Base-by-base conservation (phyloP, 2,888 invertebrate genomes). In the Archips xylosteana region DNA sequence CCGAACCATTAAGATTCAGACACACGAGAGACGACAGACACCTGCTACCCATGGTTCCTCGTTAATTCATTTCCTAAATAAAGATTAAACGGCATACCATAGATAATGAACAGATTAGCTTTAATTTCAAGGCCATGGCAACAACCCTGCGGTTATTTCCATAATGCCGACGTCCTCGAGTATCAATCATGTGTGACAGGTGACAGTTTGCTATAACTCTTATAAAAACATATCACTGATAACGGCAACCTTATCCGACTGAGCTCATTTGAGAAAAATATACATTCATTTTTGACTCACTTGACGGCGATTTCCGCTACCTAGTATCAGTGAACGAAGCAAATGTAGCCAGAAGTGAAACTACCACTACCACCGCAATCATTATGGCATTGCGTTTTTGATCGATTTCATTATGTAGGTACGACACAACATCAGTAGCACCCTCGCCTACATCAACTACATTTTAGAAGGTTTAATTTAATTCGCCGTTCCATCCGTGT, bases 151-250 rank as follows among this genome's bases (percentile, higher is more conserved):
- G 87, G 88, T 84, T 82, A 83, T 86, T 90, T 91, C 90, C 90
- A 89, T 80, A 81, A 68, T 74, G 71, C 75, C 71, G 32, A 70
- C 83, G 83, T 79, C 89, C 88, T 88, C 85, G 81, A 78, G 78
- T 85, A 93, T 93, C 92, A 91, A 92, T 93, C 93, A 91, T 77
- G 59, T 75, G 71, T 77, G 91, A 88, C 90, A 88, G 78, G 81
- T 81, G 85, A 86, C 86, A 84, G 77, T 76, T 66, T 70, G 62
- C 80, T 78, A 78, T 82, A 80, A 78, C 79, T 85, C 79, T 82
- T 81, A 78, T 75, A 82, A 85, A 80, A 88, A 87, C 83, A 88
- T 84, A 79, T 77, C 78, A 77, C 78, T 83, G 92, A 92, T 91
- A 91, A 88, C 82, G 76, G 69, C 60, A 76, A 77, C 77, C 70